Evolutionary conservation across 2,797 vertebrate genomes (phyloP).

Genomic region (Tympanoctomys barrerae): DNA sequence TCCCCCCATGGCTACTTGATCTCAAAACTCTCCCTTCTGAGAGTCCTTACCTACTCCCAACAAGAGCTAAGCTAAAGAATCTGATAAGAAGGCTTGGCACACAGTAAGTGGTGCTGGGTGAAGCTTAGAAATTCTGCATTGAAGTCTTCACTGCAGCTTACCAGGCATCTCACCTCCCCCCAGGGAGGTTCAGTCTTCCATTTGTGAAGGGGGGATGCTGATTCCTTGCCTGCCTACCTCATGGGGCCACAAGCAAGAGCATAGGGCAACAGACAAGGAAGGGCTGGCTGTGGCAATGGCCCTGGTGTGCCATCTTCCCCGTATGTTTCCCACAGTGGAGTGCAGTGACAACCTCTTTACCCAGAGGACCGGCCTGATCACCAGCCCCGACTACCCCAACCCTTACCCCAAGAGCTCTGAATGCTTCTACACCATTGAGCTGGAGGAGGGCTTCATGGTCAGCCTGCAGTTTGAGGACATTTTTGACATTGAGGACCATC

Average conservation of each 20-base stretch:
- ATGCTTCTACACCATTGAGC: slow-evolving; percentile 92
- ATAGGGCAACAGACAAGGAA: neutral
- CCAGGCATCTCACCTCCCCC: neutral
- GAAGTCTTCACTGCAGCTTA: neutral
- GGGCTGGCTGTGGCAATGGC: neutral
- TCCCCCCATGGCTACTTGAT: neutral
- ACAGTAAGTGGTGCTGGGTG: neutral
- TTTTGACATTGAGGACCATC: slow-evolving; percentile 97
- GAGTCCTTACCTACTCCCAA: rapidly evolving
- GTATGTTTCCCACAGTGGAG: slow-evolving; percentile 91
- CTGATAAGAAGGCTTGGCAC: neutral
- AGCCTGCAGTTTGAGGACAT: slow-evolving; percentile 93
- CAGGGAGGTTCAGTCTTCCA: neutral
- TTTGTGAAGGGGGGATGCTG: neutral
- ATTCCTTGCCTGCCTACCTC: neutral
- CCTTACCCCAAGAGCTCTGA: slow-evolving; percentile 97
- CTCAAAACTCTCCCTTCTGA: neutral
- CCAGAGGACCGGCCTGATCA: slow-evolving; percentile 92
- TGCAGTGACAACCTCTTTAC: slow-evolving; percentile 94
- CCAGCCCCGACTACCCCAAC: slow-evolving; percentile 93
- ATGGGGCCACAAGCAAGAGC: neutral
- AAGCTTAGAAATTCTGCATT: neutral
- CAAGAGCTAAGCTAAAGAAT: neutral
- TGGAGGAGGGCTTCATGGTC: slow-evolving; percentile 94
- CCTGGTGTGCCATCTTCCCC: neutral